Percentiles rank a stretch among this genome's conserved stretches.
Conservation (phyloP, 2,797 vertebrate species). For the Gadopsis marmoratus region DNA sequence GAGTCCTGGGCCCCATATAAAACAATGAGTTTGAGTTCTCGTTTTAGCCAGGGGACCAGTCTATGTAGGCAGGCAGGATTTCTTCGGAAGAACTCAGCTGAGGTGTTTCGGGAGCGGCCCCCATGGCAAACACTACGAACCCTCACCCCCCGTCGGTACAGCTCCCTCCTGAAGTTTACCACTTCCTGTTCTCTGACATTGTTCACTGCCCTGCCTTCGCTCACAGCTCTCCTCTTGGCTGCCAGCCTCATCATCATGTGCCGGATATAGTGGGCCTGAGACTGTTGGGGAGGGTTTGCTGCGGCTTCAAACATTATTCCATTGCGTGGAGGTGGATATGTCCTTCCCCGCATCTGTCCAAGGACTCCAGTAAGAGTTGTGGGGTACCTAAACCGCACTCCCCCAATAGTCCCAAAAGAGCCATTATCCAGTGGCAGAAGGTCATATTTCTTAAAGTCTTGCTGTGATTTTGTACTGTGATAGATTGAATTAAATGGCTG, state of each 20-base stretch:
- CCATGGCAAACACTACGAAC: slow-evolving; percentile 90
- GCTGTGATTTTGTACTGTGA: slow-evolving; percentile 93
- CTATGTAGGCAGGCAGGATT: slow-evolving; percentile 96
- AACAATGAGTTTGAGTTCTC: slow-evolving; percentile 92
- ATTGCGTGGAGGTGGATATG: slow-evolving; percentile 85
- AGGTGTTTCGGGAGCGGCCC: slow-evolving; percentile 91
- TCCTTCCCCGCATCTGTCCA: slow-evolving; percentile 80
- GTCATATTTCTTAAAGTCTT: slow-evolving; percentile 92
- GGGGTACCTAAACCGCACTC: slow-evolving; percentile 91
- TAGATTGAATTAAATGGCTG: slow-evolving; percentile 94
- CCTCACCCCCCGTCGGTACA: slow-evolving; percentile 90
- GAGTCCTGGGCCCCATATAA: slow-evolving; percentile 92
- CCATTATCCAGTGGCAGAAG: slow-evolving; percentile 86
- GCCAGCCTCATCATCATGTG: slow-evolving; percentile 88
- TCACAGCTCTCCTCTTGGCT: slow-evolving; percentile 83
- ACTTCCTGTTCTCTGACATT: slow-evolving; percentile 91
- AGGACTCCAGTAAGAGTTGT: slow-evolving; percentile 90
- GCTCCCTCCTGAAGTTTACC: slow-evolving; percentile 91
- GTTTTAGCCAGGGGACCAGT: slow-evolving; percentile 93
- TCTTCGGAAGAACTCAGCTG: slow-evolving; percentile 91
- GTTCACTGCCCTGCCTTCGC: slow-evolving; percentile 85
- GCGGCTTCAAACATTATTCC: slow-evolving; percentile 90
- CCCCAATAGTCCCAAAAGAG: slow-evolving; percentile 88
- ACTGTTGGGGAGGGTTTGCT: slow-evolving; percentile 55
- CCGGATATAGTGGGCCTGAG: slow-evolving; percentile 83